Percentiles rank a stretch among this genome's conserved stretches.
Evolutionary conservation across 1,140 invertebrate genomes (phyloP).

Genomic region (Brachionus rotundiformis): DNA sequence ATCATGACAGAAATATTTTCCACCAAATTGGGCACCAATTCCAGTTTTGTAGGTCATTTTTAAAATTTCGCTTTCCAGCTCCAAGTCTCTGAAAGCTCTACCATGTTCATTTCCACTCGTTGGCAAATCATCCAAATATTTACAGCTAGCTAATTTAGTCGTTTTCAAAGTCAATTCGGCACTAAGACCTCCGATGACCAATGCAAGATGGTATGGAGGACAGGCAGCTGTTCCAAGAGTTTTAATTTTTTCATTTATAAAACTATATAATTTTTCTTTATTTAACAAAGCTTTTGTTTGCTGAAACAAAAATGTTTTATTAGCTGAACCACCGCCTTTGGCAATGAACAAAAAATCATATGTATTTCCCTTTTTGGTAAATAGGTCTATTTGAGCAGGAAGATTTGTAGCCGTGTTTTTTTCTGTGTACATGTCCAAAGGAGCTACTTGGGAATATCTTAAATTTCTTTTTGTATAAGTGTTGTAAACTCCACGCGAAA

Average conservation of each 20-base stretch:
- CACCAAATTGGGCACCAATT: conserved; percentile 65
- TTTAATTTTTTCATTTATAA: conserved; percentile 64
- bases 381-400: conserved; percentile 65
- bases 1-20: conserved; percentile 66
- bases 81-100: conserved; percentile 60
- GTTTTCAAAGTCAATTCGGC: conserved; percentile 64
- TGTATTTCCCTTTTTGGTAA: conserved; percentile 59
- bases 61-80: conserved; percentile 61
- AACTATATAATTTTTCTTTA: conserved; percentile 62
- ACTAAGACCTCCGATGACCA: conserved; percentile 64
- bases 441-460: conserved; percentile 64
- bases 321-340: conserved; percentile 65
- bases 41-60: conserved; percentile 61
- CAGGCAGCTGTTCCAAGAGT: conserved; percentile 65
- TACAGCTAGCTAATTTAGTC: conserved; percentile 63
- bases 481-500: conserved; percentile 64
- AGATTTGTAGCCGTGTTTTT: conserved; percentile 64
- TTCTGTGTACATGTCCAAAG: conserved; percentile 64
- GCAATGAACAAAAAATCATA: conserved; percentile 65
- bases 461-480: conserved; percentile 63
- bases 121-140: conserved; percentile 62
- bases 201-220: conserved; percentile 64
- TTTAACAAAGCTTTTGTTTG: conserved; percentile 65
- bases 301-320: conserved; percentile 64
- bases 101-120: conserved; percentile 64